Evolutionary conservation across 2,797 vertebrate species (phyloP), one percentile per base, ranked within the genome.

Genomic region (Eptatretus atami): DNA sequence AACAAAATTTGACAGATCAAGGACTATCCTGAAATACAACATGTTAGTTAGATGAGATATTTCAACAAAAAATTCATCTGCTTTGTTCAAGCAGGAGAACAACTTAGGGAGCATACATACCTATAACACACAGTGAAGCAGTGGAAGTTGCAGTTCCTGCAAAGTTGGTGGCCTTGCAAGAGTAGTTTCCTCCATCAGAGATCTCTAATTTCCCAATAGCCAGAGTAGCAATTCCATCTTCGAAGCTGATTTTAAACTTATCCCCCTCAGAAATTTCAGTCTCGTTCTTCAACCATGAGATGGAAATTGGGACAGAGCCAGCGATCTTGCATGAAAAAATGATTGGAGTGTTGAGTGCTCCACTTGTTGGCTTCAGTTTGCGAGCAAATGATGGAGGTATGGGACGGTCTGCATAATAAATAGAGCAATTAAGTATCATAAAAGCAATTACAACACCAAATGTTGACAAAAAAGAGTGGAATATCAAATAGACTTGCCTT

Each of bases 261-360:
- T 74, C 69, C 54, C 80, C 79, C 69, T 79, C 65, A 15, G 70
- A 63, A 63, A 94, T 69, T 70, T 93, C 83, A 71, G 71, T 77
- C 13, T 83, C 81, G 3, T 90, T 81, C 75, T 93, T 99, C 72
- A 86, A 94, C 92, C 92, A 98, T 68, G 74, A 73, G 63, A 94
- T 69, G 1, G 77, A 83, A 80, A 98, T 92, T 65, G 88, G 87
- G 68, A 94, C 82, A 63, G 90, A 94, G 66, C 92, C 92, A 67
- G 92, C 82, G 65, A 94, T 79, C 71, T 80, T 96, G 74, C 86
- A 92, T 25, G n/a, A n/a, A 10, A 61, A 61, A 25, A n/a, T n/a
- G 24, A 25, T 25, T 10, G 57, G n/a, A 25, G 57, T n/a, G 9
- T n/a, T n/a, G 57, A 61, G 57, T n/a, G 57, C 57, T 61, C 9